A percentile compares a stretch with the other conserved stretches of the same genome.
Evolutionary conservation across 2,797 vertebrate species (phyloP).

Genomic region (Pseudochromis fuscus): DNA sequence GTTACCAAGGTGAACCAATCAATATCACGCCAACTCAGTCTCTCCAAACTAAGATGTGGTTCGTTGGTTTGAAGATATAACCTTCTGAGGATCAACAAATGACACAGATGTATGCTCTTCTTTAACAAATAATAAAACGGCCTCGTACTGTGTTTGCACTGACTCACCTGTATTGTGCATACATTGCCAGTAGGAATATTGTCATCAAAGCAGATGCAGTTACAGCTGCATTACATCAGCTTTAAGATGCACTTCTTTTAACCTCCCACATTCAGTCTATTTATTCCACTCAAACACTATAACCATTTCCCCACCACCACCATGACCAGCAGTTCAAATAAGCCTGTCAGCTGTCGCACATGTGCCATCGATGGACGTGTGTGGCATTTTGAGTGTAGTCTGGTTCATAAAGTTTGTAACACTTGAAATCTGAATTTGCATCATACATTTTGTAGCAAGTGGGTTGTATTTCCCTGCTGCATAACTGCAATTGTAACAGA

Average conservation of each 20-base stretch:
- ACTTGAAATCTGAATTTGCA: not conserved
- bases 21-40: conserved; percentile 62
- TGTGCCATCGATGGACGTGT: not conserved
- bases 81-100: conserved; percentile 33
- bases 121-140: conserved; percentile 17
- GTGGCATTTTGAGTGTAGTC: conserved; percentile 9
- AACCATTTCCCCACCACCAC: conserved; percentile 22
- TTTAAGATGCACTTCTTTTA: conserved; percentile 43
- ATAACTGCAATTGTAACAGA: conserved; percentile 13
- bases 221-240: conserved; percentile 58
- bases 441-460: not conserved
- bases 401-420: conserved; percentile 30
- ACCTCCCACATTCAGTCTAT: conserved; percentile 24
- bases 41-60: conserved; percentile 45
- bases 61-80: conserved; percentile 43
- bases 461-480: not conserved
- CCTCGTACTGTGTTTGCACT: conserved; percentile 8
- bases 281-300: conserved; percentile 21
- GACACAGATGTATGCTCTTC: not conserved
- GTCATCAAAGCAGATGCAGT: conserved; percentile 46
- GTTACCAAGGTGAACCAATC: conserved; percentile 65
- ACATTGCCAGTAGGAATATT: conserved; percentile 30
- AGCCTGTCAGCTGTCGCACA: not conserved
- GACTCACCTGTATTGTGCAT: conserved; percentile 30
- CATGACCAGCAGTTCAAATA: conserved; percentile 1